Percentiles rank a stretch among this genome's conserved stretches.
phyloP scores from a whole-genome alignment of 2,797 vertebrate genomes.

The Danionella dracula region DNA sequence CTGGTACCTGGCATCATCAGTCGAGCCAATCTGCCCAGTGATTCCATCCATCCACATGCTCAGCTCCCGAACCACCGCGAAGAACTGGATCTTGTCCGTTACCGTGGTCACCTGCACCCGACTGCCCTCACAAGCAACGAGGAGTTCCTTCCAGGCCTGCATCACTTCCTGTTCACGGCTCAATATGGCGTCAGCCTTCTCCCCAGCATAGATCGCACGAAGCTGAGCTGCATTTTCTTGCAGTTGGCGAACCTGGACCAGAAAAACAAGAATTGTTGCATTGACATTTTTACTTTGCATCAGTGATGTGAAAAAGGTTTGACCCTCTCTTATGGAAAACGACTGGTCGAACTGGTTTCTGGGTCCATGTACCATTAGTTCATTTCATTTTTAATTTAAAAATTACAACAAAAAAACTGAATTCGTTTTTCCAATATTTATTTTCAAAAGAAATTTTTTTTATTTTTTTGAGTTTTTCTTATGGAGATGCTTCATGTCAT shows the following conservation, averaged over 20 bases:
- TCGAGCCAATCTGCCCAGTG: slow-evolving; percentile 81
- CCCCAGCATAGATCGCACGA: slow-evolving; percentile 87
- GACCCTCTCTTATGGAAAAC: no score
- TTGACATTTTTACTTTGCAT: no score
- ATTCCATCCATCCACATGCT: slow-evolving; percentile 93
- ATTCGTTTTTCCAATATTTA: no score
- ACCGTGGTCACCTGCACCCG: slow-evolving; percentile 82
- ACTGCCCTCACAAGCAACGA: slow-evolving; percentile 78
- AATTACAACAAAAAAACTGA: no score
- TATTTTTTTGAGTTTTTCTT: no score
- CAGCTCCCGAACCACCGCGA: slow-evolving; percentile 85
- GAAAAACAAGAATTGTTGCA: neutral
- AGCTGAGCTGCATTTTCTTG: slow-evolving; percentile 86
- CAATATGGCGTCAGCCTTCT: slow-evolving; percentile 87
- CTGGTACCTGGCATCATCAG: slow-evolving; percentile 79
- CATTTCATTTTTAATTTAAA: no score
- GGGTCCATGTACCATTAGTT: no score
- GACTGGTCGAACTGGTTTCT: no score
- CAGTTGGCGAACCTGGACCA: slow-evolving; percentile 80
- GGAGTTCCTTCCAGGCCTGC: slow-evolving; percentile 84
- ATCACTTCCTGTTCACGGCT: slow-evolving; percentile 81
- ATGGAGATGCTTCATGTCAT: no score
- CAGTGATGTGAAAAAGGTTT: no score
- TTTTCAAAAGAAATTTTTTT: no score
- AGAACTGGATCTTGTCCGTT: slow-evolving; percentile 89